Percentiles rank a stretch among this genome's conserved stretches.
phyloP scores from a whole-genome alignment of 1,140 invertebrate genomes.

The Oppia nitens region DNA sequence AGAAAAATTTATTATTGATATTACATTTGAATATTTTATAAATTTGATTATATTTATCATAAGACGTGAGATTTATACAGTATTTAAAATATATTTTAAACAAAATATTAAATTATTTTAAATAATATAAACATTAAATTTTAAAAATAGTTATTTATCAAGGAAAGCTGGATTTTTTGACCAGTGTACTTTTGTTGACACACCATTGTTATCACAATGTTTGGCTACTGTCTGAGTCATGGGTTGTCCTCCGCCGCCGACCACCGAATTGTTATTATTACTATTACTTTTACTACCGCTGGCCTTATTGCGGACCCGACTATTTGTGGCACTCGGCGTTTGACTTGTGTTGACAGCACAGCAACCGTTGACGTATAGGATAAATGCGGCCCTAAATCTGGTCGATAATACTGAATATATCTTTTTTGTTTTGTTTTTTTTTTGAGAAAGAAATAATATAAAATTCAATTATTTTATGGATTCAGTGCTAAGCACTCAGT shows the following conservation, averaged over 20 bases:
- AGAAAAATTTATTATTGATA: too few relatives aligned
- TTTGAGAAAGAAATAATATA: background rate
- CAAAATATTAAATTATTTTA: too few relatives aligned
- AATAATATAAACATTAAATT: too few relatives aligned
- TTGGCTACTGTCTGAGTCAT: background rate
- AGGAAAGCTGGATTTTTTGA: background rate
- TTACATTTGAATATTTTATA: too few relatives aligned
- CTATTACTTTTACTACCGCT: background rate
- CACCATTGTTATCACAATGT: background rate
- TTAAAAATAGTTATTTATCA: background rate
- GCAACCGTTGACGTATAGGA: slow-evolving; percentile 12
- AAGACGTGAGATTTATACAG: too few relatives aligned
- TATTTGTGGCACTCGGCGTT: background rate
- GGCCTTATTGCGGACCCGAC: background rate
- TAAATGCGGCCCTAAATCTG: slow-evolving; percentile 23
- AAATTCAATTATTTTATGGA: background rate
- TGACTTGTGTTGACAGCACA: background rate
- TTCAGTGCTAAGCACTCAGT: background rate
- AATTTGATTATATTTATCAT: too few relatives aligned
- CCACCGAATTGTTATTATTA: background rate
- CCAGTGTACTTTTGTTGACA: background rate
- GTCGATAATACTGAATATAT: slow-evolving; percentile 25
- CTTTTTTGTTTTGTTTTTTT: background rate
- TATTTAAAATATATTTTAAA: too few relatives aligned
- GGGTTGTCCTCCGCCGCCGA: background rate